Evolutionary conservation across 2,113 vertebrate species (phyloP).

Genomic region (Lutjanus erythropterus): DNA sequence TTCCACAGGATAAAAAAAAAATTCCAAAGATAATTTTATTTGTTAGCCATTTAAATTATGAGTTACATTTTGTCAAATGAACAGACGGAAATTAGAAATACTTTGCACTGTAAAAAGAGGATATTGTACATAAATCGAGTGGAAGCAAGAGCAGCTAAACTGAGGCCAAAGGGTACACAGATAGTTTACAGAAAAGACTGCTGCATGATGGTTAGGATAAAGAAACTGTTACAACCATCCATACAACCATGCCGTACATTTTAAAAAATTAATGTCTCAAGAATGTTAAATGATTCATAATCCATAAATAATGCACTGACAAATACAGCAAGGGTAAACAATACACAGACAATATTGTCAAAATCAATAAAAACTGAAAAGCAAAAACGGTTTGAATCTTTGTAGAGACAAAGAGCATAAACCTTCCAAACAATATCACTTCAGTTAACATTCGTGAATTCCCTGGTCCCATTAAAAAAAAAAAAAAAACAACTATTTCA

Average conservation of each 20-base stretch:
- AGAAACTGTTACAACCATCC: conserved; percentile 26
- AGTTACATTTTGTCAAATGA: conserved; percentile 32
- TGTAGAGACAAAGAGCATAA: not conserved
- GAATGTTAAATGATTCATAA: conserved; percentile 38
- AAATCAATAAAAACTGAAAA: conserved; percentile 13
- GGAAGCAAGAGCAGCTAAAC: not conserved
- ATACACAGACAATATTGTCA: conserved; percentile 8
- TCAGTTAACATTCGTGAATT: not conserved
- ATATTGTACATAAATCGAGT: conserved; percentile 35
- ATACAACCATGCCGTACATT: conserved; percentile 14
- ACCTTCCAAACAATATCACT: not conserved
- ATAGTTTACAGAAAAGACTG: not conserved
- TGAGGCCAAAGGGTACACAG: not conserved
- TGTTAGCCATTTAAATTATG: conserved; percentile 39
- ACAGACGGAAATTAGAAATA: conserved; percentile 37
- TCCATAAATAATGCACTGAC: conserved; percentile 46
- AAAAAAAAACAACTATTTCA: not conserved
- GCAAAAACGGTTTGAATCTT: not conserved
- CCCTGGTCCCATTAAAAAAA: conserved; percentile 50
- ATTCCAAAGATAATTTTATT: conserved; percentile 33
- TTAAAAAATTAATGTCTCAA: conserved; percentile 33
- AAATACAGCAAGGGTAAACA: conserved; percentile 34
- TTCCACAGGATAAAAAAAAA: not conserved
- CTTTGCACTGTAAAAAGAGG: conserved; percentile 48
- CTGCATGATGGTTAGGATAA: conserved; percentile 1